Evolutionary conservation across 2,888 invertebrate genomes (phyloP).

Genomic region (Hermaeophaga mercurialis): DNA sequence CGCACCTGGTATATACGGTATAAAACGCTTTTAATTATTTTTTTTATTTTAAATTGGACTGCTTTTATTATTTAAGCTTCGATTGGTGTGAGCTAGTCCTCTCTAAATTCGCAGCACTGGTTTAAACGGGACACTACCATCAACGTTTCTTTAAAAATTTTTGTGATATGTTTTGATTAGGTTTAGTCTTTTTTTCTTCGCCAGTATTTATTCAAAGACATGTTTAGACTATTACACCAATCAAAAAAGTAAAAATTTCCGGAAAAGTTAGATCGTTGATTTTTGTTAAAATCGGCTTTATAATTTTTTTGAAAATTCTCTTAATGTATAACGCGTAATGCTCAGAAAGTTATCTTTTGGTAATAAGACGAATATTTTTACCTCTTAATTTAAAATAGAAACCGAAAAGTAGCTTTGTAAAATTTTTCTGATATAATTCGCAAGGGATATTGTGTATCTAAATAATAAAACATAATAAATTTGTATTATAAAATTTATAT

Average conservation of each 20-base stretch:
- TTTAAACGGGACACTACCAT: slow-evolving; percentile 43
- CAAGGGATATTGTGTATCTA: slow-evolving; percentile 74
- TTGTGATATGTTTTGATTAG: slow-evolving; percentile 51
- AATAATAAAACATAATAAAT: slow-evolving; percentile 67
- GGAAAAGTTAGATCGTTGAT: slow-evolving; percentile 23
- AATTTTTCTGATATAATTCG: slow-evolving; percentile 69
- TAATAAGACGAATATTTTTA: slow-evolving; percentile 46
- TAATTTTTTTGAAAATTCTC: slow-evolving; percentile 46
- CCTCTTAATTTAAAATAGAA: slow-evolving; percentile 42
- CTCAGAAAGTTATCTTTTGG: slow-evolving; percentile 51
- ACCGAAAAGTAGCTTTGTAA: slow-evolving; percentile 68
- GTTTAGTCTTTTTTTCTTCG: slow-evolving; percentile 38
- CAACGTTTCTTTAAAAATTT: slow-evolving; percentile 34
- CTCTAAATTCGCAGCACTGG: slow-evolving; percentile 46
- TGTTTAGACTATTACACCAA: slow-evolving; percentile 48
- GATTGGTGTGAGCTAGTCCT: slow-evolving; percentile 50
- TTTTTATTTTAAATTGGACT: slow-evolving; percentile 7
- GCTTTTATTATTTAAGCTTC: slow-evolving; percentile 35
- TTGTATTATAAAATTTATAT: slow-evolving; percentile 64
- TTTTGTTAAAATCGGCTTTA: neutral
- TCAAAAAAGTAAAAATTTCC: slow-evolving; percentile 41
- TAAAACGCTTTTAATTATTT: neutral
- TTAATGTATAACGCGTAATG: slow-evolving; percentile 54
- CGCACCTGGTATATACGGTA: neutral
- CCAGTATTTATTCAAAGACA: slow-evolving; percentile 41